These are phyloP conservation scores for Dolichoris vasculosae DNA, from an alignment of 1,140 invertebrate genomes.

Conservation along the genomic window DNA sequence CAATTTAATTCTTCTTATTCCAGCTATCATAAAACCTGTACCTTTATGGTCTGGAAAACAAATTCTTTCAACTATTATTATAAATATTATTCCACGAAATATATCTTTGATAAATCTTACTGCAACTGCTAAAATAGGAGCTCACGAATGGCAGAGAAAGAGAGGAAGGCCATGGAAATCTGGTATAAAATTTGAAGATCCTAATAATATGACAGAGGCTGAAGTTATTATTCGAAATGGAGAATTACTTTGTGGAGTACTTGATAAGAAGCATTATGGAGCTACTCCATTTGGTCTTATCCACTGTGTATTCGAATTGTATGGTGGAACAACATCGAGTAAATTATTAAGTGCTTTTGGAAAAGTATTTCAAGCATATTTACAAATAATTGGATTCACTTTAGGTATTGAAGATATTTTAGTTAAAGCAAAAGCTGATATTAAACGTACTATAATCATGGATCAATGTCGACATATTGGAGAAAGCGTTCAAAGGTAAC, in stretches of 20 bases:
- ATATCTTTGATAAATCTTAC: slow-evolving; percentile 84
- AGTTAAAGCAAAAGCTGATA: slow-evolving; percentile 83
- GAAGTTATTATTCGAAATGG: slow-evolving; percentile 93
- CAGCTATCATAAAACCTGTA: slow-evolving; percentile 91
- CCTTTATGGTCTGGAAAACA: slow-evolving; percentile 98
- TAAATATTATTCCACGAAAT: slow-evolving; percentile 89
- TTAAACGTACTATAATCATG: slow-evolving; percentile 83
- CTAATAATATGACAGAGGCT: slow-evolving; percentile 88
- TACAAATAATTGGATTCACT: slow-evolving; percentile 95
- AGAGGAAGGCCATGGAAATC: slow-evolving; percentile 77
- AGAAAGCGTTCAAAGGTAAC: slow-evolving; percentile 79
- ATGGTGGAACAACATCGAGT: slow-evolving; percentile 90
- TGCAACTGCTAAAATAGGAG: slow-evolving; percentile 89
- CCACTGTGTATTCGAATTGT: slow-evolving; percentile 95
- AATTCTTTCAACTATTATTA: slow-evolving; percentile 89
- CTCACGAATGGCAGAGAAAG: slow-evolving; percentile 83
- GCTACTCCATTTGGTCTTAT: slow-evolving; percentile 94
- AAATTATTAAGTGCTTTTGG: slow-evolving; percentile 91
- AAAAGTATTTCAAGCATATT: slow-evolving; percentile 91
- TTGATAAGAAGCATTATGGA: slow-evolving; percentile 98
- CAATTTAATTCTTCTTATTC: slow-evolving; percentile 85
- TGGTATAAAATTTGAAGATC: slow-evolving; percentile 77
- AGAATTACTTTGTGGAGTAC: slow-evolving; percentile 92
- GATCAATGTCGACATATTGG: slow-evolving; percentile 78
- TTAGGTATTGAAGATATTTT: slow-evolving; percentile 97